These are phyloP conservation scores for Hydrolagus colliei DNA, from an alignment of 2,797 vertebrate genomes.

Conservation along the genomic window DNA sequence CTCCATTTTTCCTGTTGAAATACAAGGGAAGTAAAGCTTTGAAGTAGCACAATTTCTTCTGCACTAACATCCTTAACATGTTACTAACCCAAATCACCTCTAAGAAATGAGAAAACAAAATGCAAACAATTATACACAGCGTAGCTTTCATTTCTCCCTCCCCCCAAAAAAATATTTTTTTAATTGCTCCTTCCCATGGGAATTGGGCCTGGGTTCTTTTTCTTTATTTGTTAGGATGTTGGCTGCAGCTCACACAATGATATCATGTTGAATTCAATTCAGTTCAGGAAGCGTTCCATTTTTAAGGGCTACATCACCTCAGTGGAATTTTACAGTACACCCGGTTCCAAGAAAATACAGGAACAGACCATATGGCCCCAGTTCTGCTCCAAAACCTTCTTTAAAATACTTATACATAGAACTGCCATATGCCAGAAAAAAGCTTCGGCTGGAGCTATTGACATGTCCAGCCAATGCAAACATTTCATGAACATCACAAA, in stretches of 20 bases:
- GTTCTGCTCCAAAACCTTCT: not conserved
- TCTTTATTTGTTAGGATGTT: not conserved
- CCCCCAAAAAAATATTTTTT: too few relatives aligned
- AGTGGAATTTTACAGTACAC: constrained; percentile 17
- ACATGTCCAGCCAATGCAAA: too few relatives aligned
- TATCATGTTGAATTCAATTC: constrained; percentile 28
- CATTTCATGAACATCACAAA: not conserved
- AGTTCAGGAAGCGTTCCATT: constrained; percentile 27
- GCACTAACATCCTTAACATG: constrained; percentile 6
- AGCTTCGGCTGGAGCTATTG: not conserved
- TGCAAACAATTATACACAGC: not conserved
- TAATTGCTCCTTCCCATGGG: not conserved
- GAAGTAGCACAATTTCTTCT: not conserved
- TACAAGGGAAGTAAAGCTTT: constrained; percentile 14
- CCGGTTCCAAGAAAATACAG: not conserved
- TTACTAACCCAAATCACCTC: not conserved
- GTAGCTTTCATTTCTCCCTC: not conserved
- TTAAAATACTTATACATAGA: not conserved
- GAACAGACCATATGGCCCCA: not conserved
- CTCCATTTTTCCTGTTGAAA: constrained; percentile 1
- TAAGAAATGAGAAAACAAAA: not conserved
- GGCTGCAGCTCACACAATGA: not conserved
- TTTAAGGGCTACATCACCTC: constrained; percentile 14
- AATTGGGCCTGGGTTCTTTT: not conserved
- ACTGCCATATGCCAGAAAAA: not conserved